Evolutionary conservation across 2,113 vertebrate species (phyloP).

Genomic region (Pteruthius melanotis): DNA sequence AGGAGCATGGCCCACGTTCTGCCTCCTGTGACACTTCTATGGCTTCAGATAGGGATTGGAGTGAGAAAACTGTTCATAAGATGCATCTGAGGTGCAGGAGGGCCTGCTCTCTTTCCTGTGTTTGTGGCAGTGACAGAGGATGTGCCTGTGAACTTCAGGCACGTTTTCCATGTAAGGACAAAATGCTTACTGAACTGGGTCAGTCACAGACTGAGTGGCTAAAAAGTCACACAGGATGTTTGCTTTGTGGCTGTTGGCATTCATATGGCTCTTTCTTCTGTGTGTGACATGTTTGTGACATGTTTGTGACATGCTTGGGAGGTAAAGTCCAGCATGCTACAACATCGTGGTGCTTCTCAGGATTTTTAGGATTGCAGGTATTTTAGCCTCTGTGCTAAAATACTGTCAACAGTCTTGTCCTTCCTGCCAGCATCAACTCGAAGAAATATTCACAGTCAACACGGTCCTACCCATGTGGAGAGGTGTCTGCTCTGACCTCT

Average conservation of each 20-base stretch:
- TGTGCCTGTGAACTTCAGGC: not conserved
- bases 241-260: not conserved
- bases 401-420: not conserved
- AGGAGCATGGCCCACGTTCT: not conserved
- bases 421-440: not conserved
- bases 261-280: not conserved
- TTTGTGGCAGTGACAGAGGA: not conserved
- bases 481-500: not conserved
- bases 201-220: not conserved
- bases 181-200: not conserved
- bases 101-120: not conserved
- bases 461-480: not conserved
- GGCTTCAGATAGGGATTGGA: not conserved
- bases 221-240: not conserved
- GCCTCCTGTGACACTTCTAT: not conserved
- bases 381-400: not conserved
- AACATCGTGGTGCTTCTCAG: not conserved
- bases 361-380: not conserved
- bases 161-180: not conserved
- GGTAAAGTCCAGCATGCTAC: not conserved
- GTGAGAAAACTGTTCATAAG: not conserved
- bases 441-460: not conserved
- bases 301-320: not conserved
- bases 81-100: not conserved
- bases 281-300: not conserved